A percentile compares a stretch with the other conserved stretches of the same genome.
Evolutionary conservation across 2,797 vertebrate genomes (phyloP).

Genomic region (Sebastes alutus): DNA sequence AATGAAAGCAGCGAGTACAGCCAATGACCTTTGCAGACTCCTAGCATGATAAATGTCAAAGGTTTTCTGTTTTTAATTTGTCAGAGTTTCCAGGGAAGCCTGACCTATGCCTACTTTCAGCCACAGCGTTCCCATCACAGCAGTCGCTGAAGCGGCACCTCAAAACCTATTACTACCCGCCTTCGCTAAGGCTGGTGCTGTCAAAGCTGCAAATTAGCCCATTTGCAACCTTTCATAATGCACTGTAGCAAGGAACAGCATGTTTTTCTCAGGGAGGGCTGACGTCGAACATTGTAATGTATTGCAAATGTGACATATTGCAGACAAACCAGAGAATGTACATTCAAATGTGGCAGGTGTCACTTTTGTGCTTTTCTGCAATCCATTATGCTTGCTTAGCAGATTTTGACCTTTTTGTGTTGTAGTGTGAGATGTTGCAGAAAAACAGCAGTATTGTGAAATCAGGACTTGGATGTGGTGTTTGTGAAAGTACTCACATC

Average conservation of each 20-base stretch:
- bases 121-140: conserved; percentile 71
- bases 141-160: conserved; percentile 76
- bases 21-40: conserved; percentile 78
- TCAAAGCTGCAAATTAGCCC: conserved; percentile 80
- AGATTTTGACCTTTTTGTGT: conserved; percentile 41
- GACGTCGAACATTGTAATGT: conserved; percentile 33
- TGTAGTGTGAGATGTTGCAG: neutral
- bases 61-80: conserved; percentile 83
- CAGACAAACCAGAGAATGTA: conserved; percentile 51
- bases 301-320: conserved; percentile 63
- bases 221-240: conserved; percentile 81
- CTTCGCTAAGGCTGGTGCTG: conserved; percentile 71
- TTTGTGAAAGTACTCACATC: neutral
- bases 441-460: neutral
- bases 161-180: conserved; percentile 74
- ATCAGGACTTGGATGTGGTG: neutral
- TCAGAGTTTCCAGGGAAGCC: conserved; percentile 79
- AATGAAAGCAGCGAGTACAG: conserved; percentile 71
- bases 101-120: conserved; percentile 77
- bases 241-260: conserved; percentile 67
- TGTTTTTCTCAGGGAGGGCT: conserved; percentile 55
- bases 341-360: conserved; percentile 62
- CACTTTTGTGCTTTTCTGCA: conserved; percentile 48
- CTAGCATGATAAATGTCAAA: conserved; percentile 82
- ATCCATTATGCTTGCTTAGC: conserved; percentile 54